Evolutionary conservation across 2,888 invertebrate species (phyloP).

Genomic region (Agrypnus murinus): DNA sequence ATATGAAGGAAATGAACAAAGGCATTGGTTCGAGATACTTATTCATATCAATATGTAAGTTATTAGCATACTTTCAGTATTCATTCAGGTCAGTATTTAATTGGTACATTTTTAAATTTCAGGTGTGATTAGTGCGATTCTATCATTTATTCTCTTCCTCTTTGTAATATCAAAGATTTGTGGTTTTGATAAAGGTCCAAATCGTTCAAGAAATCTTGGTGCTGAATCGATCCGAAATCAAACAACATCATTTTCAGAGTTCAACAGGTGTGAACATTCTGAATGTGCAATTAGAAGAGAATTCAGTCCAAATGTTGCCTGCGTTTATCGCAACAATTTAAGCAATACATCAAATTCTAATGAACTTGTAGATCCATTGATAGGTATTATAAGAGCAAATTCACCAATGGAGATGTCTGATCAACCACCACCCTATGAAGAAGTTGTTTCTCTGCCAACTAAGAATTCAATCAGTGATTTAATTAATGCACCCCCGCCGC

Average conservation of each 20-base stretch:
- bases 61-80: not conserved
- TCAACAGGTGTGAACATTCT: conserved; percentile 36
- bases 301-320: conserved; percentile 22
- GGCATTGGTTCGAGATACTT: conserved; percentile 49
- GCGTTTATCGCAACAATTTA: conserved; percentile 30
- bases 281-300: conserved; percentile 46
- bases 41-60: conserved; percentile 69
- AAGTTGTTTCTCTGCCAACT: conserved; percentile 56
- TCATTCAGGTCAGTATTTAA: conserved; percentile 14
- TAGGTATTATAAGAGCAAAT: conserved; percentile 5
- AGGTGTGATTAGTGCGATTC: conserved; percentile 67
- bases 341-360: conserved; percentile 4
- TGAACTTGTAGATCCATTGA: conserved; percentile 43
- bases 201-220: conserved; percentile 39
- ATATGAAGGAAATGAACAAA: conserved; percentile 13
- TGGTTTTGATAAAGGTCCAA: conserved; percentile 65
- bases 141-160: conserved; percentile 66
- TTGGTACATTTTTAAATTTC: no score
- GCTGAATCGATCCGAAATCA: conserved; percentile 54
- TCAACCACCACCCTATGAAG: conserved; percentile 67
- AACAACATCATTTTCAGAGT: conserved; percentile 54
- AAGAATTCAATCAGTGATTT: conserved; percentile 28
- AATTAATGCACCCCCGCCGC: conserved; percentile 42
- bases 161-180: conserved; percentile 67
- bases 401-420: conserved; percentile 52